phyloP scores from a whole-genome alignment of 2,113 vertebrate species.

The Dasyurus viverrinus region DNA sequence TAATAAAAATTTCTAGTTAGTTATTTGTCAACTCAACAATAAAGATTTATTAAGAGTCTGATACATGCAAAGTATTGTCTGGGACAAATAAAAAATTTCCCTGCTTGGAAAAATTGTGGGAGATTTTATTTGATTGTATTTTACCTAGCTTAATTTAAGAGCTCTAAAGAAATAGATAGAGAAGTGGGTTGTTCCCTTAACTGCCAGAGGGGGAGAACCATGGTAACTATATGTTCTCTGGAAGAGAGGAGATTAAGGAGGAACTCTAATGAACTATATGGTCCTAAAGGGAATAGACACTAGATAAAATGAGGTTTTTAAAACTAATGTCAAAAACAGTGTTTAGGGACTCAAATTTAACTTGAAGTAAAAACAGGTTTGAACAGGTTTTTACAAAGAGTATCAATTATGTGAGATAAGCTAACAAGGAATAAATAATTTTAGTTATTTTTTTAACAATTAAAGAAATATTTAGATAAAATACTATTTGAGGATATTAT shows the following conservation, averaged over 20 bases:
- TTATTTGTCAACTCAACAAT: conserved; percentile 73
- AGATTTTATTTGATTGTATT: background rate
- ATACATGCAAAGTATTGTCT: conserved; percentile 50
- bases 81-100: conserved; percentile 57
- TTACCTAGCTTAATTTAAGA: background rate
- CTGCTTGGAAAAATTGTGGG: conserved; percentile 18
- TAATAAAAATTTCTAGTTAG: conserved; percentile 84
- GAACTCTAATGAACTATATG: background rate
- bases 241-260: background rate
- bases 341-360: background rate
- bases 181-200: background rate
- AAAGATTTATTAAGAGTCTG: background rate
- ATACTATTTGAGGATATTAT: background rate
- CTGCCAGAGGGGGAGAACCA: background rate
- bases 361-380: background rate
- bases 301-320: conserved; percentile 36
- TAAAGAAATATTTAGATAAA: background rate
- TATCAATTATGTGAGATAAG: background rate
- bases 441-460: conserved; percentile 34
- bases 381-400: background rate
- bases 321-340: conserved; percentile 24
- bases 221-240: background rate
- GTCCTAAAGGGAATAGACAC: background rate
- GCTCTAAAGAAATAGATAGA: background rate
- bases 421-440: conserved; percentile 1